Conservation (phyloP, 2,113 vertebrate species). For the Lophochroa leadbeateri region DNA sequence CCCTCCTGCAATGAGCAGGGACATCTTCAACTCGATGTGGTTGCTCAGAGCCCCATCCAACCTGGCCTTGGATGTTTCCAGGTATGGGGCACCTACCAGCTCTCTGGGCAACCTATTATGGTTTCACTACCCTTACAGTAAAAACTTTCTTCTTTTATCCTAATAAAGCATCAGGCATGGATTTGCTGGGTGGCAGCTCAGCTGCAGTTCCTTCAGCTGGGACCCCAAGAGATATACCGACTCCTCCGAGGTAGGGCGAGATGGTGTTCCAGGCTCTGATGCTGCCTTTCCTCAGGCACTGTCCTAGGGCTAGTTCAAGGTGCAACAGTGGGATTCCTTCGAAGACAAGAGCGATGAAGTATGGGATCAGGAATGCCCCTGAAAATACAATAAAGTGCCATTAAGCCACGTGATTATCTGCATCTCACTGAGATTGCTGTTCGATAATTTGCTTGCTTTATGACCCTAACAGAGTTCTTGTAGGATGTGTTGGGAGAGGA, state of each 20-base stretch:
- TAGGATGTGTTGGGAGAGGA: neutral
- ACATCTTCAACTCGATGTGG: neutral
- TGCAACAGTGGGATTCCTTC: conserved; percentile 89
- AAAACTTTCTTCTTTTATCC: neutral
- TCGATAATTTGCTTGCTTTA: neutral
- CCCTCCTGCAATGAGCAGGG: neutral
- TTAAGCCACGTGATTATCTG: neutral
- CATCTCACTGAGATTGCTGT: neutral
- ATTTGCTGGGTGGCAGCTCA: neutral
- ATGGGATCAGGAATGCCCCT: conserved; percentile 94
- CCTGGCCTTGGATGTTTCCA: neutral
- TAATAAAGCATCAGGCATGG: neutral
- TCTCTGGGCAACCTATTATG: neutral
- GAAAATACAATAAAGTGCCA: neutral
- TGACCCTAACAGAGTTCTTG: neutral
- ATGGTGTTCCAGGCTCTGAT: conserved; percentile 85
- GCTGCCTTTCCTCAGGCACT: conserved; percentile 84
- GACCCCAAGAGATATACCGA: conserved; percentile 70
- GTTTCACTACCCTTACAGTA: neutral
- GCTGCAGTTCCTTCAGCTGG: neutral
- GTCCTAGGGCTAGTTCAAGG: conserved; percentile 87
- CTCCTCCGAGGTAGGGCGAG: conserved; percentile 83
- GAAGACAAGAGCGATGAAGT: conserved; percentile 83
- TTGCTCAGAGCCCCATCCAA: neutral
- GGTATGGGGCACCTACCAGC: neutral